Percentiles rank a stretch among this genome's conserved stretches.
These are phyloP conservation scores for Chirona hameri DNA, from an alignment of 2,888 invertebrate species.

Conservation along the genomic window DNA sequence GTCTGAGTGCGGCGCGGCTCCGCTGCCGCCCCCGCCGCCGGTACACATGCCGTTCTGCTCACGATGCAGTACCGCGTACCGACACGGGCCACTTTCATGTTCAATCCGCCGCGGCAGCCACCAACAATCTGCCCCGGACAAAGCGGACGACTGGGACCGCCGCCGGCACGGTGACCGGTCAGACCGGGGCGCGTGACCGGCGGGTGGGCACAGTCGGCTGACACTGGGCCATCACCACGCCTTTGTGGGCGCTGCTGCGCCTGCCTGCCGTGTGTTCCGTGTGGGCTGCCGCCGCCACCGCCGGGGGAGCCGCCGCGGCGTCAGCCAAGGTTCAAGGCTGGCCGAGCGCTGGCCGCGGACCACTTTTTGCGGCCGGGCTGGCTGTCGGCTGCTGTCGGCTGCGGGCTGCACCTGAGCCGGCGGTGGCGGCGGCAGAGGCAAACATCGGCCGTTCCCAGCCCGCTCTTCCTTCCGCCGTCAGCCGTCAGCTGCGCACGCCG, in stretches of 20 bases:
- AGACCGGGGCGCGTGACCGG: too few relatives aligned
- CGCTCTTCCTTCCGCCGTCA: too few relatives aligned
- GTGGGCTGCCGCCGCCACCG: neutral
- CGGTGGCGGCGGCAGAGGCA: neutral
- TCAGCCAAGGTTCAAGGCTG: constrained; percentile 27
- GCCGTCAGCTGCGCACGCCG: too few relatives aligned
- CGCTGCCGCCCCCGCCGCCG: too few relatives aligned
- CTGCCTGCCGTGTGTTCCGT: neutral
- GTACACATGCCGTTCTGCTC: too few relatives aligned
- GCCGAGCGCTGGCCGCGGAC: neutral
- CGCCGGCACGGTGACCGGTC: neutral
- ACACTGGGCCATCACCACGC: neutral
- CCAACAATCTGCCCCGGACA: too few relatives aligned
- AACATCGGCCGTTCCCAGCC: neutral
- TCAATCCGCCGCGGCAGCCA: too few relatives aligned
- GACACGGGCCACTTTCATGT: too few relatives aligned
- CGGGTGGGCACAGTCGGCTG: too few relatives aligned
- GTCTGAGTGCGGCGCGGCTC: too few relatives aligned
- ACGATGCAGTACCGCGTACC: too few relatives aligned
- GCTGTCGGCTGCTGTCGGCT: neutral
- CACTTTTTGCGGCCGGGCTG: constrained; percentile 1
- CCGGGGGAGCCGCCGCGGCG: neutral
- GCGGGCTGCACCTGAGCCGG: neutral
- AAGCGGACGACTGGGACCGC: too few relatives aligned
- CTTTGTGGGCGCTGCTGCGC: neutral